Percentiles rank a stretch among this genome's conserved stretches.
Conservation (phyloP, 2,113 vertebrate genomes). For the Pseudois nayaur region DNA sequence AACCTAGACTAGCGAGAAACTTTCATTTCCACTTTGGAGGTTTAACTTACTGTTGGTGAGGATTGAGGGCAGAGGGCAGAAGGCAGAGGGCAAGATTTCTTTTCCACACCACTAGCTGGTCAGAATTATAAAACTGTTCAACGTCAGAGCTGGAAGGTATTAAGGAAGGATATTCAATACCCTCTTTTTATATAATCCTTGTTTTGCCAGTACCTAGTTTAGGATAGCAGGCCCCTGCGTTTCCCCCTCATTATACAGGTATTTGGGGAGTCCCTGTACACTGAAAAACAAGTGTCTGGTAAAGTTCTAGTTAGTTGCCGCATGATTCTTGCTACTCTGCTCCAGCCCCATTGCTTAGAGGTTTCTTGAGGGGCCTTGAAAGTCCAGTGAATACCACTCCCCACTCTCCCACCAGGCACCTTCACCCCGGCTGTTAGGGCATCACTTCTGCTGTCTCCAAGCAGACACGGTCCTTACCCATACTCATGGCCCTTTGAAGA, state of each 20-base stretch:
- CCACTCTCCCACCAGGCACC: neutral
- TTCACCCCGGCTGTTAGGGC: neutral
- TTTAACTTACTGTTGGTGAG: neutral
- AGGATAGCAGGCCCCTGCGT: rapidly evolving
- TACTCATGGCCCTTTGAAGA: neutral
- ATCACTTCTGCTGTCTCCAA: neutral
- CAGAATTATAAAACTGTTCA: neutral
- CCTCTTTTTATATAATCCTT: neutral
- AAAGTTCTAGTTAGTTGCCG: neutral
- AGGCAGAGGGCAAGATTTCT: neutral
- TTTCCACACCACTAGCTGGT: neutral
- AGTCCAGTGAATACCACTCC: neutral
- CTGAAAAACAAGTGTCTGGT: neutral
- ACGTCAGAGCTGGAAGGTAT: neutral
- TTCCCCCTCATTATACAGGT: neutral
- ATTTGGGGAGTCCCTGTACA: neutral
- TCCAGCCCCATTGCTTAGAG: neutral
- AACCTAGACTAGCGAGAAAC: neutral
- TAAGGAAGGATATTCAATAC: neutral
- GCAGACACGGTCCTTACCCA: neutral
- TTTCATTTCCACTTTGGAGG: neutral
- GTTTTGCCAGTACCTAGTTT: neutral
- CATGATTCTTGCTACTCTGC: neutral
- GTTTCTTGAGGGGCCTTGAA: neutral
- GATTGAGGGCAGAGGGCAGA: neutral